A percentile compares a stretch with the other conserved stretches of the same genome.
These are phyloP conservation scores for Ricordea florida DNA, from an alignment of 92 coral and sea anemone species.

Conservation along the genomic window DNA sequence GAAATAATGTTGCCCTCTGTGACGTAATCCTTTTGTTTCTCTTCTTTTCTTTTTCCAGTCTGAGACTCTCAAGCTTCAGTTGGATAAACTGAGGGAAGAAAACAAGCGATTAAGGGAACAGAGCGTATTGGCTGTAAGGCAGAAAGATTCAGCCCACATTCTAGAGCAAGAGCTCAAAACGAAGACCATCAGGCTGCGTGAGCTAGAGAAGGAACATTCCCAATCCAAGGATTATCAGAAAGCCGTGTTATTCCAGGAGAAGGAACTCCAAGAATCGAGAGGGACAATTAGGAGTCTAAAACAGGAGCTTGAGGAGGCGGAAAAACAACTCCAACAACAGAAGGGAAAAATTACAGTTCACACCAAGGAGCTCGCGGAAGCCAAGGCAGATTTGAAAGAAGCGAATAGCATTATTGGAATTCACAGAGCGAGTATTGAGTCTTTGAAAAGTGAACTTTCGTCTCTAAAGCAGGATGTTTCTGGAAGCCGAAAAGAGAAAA, in stretches of 20 bases:
- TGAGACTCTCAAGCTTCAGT: constrained; percentile 52
- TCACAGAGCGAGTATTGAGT: constrained; percentile 83
- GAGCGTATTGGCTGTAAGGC: constrained; percentile 36
- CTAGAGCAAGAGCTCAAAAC: constrained; percentile 78
- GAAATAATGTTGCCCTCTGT: no score
- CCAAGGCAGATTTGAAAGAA: constrained; percentile 83
- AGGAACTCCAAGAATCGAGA: constrained; percentile 62
- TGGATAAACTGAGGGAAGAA: constrained; percentile 68
- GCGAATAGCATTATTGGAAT: constrained; percentile 93
- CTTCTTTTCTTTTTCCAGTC: constrained; percentile 4
- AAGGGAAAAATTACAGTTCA: constrained; percentile 75
- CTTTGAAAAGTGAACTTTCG: constrained; percentile 73
- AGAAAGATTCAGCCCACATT: constrained; percentile 68
- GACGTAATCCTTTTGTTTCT: not conserved
- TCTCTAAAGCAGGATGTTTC: constrained; percentile 34
- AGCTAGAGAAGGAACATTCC: constrained; percentile 69
- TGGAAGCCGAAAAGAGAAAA: constrained; percentile 56
- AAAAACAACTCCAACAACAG: constrained; percentile 73
- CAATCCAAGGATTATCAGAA: constrained; percentile 80
- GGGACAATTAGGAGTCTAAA: constrained; percentile 54
- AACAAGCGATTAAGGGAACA: constrained; percentile 67
- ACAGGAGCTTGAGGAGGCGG: constrained; percentile 84
- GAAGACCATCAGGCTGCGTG: constrained; percentile 61
- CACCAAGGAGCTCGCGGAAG: constrained; percentile 85
- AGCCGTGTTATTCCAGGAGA: constrained; percentile 79